Evolutionary conservation across 2,113 vertebrate genomes (phyloP).

Genomic region (Tor tambroides): DNA sequence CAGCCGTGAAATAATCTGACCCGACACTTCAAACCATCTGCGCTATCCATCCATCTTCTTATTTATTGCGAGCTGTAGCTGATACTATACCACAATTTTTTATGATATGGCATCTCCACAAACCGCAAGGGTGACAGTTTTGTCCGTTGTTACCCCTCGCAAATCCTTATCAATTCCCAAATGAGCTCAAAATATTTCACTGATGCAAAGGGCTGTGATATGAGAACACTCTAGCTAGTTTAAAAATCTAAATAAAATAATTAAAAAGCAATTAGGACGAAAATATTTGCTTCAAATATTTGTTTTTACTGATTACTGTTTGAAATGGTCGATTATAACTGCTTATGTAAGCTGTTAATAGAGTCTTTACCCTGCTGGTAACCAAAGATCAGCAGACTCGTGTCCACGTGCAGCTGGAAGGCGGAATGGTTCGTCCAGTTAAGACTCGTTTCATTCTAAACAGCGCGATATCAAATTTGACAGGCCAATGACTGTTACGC

Average conservation of each 20-base stretch:
- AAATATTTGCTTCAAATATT: background rate
- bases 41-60: slow-evolving; percentile 99
- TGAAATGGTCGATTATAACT: background rate
- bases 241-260: background rate
- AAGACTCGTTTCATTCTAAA: slow-evolving; percentile 13
- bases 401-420: background rate
- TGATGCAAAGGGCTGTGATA: background rate
- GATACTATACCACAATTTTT: slow-evolving; percentile 81
- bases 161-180: background rate
- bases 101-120: slow-evolving; percentile 56
- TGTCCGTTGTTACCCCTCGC: background rate
- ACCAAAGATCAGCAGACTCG: background rate
- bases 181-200: background rate
- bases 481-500: slow-evolving; percentile 78
- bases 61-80: slow-evolving; percentile 92
- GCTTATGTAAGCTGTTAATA: slow-evolving; percentile 3
- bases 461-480: slow-evolving; percentile 67
- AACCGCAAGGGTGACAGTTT: slow-evolving; percentile 39
- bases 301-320: background rate
- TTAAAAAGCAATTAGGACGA: background rate
- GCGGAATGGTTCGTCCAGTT: slow-evolving; percentile 13
- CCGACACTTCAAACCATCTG: slow-evolving; percentile 99
- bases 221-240: background rate
- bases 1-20: slow-evolving; percentile 97
- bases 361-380: background rate